These are phyloP conservation scores for Anoura caudifer DNA, from an alignment of 2,113 vertebrate genomes.

Conservation along the genomic window DNA sequence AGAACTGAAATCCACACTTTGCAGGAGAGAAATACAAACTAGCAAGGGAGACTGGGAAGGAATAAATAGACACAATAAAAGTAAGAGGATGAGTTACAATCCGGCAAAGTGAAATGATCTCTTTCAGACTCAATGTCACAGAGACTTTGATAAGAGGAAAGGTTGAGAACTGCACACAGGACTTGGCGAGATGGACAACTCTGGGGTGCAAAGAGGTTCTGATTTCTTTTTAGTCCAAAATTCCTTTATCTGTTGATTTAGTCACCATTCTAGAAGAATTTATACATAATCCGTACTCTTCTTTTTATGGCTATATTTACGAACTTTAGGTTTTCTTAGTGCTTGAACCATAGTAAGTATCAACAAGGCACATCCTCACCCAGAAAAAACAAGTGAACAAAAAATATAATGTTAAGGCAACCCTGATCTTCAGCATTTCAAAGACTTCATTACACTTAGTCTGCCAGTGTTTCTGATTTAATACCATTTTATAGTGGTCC, in stretches of 20 bases:
- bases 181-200: neutral
- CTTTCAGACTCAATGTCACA: neutral
- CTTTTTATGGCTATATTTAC: neutral
- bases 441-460: neutral
- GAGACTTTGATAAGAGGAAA: neutral
- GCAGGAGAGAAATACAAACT: neutral
- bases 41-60: neutral
- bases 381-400: neutral
- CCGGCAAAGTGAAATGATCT: neutral
- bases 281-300: neutral
- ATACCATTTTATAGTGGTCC: neutral
- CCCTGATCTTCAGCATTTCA: neutral
- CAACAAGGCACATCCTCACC: neutral
- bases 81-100: neutral
- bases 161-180: neutral
- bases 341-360: neutral
- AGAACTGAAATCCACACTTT: neutral
- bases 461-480: neutral
- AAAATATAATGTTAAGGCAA: neutral
- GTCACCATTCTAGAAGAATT: neutral
- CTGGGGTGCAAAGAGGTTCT: neutral
- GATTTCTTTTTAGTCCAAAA: neutral
- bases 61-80: neutral
- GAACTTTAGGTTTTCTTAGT: neutral
- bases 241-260: neutral